Evolutionary conservation across 2,113 vertebrate genomes (phyloP).

Genomic region (Eurypyga helias): DNA sequence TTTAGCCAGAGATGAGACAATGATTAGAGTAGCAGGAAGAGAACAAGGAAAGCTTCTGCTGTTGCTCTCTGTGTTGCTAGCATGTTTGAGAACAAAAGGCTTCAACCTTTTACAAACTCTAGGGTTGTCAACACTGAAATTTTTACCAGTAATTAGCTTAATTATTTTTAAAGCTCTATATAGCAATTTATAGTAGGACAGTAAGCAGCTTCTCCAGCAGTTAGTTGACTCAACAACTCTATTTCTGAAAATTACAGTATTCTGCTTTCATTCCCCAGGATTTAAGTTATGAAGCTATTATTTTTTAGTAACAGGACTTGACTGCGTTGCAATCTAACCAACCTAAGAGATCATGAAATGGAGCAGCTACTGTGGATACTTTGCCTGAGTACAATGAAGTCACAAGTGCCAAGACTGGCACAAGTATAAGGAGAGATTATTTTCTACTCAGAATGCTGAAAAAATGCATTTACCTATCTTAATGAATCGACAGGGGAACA

Average conservation of each 20-base stretch:
- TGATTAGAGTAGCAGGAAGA: background rate
- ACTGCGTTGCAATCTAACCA: constrained; percentile 27
- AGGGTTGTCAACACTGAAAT: background rate
- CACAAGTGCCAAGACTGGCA: constrained; percentile 46
- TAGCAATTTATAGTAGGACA: constrained; percentile 9
- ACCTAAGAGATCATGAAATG: constrained; percentile 49
- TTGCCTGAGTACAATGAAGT: constrained; percentile 53
- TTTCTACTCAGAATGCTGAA: constrained; percentile 70
- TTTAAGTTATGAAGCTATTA: constrained; percentile 35
- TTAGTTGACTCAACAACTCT: constrained; percentile 46
- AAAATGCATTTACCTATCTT: constrained; percentile 94
- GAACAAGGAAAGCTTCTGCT: constrained; percentile 1
- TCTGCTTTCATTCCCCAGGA: constrained; percentile 26
- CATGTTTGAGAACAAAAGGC: background rate
- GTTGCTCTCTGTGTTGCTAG: background rate
- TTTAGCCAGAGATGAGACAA: background rate
- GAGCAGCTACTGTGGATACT: constrained; percentile 57
- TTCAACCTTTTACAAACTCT: background rate
- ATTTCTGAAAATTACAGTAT: constrained; percentile 19
- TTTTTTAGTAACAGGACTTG: constrained; percentile 35
- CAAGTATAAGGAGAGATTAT: constrained; percentile 56
- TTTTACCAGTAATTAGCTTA: background rate
- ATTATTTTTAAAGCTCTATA: background rate
- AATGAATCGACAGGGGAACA: constrained; percentile 99
- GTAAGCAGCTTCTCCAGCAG: constrained; percentile 49